Conservation (phyloP, 2,888 invertebrate genomes). For the Onthophagus sagittarius region DNA sequence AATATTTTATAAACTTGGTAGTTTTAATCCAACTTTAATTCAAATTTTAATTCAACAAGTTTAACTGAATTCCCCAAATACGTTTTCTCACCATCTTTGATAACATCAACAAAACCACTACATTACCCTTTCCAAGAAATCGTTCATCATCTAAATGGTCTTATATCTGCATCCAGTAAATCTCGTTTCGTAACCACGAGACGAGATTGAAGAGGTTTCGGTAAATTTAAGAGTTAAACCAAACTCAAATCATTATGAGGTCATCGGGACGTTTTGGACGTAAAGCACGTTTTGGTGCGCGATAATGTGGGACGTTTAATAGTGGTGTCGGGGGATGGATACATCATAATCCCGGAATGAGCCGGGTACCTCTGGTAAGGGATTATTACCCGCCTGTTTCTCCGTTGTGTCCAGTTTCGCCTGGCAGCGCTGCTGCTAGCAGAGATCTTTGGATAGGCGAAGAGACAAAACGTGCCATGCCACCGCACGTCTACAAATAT, state of each 20-base stretch:
- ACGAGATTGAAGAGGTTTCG: not conserved
- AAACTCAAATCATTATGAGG: not conserved
- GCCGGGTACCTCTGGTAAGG: conserved; percentile 44
- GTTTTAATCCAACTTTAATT: too few relatives aligned
- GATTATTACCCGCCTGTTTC: conserved; percentile 45
- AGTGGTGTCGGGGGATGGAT: not conserved
- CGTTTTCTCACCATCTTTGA: not conserved
- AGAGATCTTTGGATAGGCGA: conserved; percentile 60
- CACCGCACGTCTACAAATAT: conserved; percentile 64
- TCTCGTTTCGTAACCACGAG: not conserved
- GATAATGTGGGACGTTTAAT: not conserved
- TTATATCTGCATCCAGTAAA: conserved; percentile 5
- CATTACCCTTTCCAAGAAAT: not conserved
- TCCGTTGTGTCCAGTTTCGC: conserved; percentile 38
- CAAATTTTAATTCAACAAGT: too few relatives aligned
- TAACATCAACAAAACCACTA: not conserved
- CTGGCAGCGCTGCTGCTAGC: conserved; percentile 29
- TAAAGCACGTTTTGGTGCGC: not conserved
- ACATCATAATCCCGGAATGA: conserved; percentile 37
- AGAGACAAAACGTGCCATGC: conserved; percentile 60
- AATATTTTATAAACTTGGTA: too few relatives aligned
- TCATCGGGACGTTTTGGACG: not conserved
- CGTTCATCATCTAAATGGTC: not conserved
- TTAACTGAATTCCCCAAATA: not conserved
- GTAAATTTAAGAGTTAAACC: not conserved